Conservation (phyloP, 2,888 invertebrate genomes). For the Lissocephala sabroskyi region DNA sequence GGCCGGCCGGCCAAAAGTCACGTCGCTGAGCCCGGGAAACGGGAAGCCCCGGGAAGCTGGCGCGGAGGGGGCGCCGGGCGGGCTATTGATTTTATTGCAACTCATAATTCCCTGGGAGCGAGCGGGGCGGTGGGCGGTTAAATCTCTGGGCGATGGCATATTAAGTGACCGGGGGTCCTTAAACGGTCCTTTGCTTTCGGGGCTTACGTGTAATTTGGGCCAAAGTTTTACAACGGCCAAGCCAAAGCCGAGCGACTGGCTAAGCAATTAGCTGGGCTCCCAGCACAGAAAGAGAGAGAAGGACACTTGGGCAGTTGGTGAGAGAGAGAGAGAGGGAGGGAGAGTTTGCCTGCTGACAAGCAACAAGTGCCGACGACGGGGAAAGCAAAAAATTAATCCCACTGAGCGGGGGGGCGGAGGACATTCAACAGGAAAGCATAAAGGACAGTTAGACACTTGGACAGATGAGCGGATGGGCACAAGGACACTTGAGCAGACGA, state of each 20-base stretch:
- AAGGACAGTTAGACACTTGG: neutral
- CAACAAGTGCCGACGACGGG: slow-evolving; percentile 44
- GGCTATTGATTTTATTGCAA: slow-evolving; percentile 59
- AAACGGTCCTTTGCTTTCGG: too few relatives aligned
- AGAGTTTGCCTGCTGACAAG: slow-evolving; percentile 25
- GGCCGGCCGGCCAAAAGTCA: slow-evolving; percentile 1
- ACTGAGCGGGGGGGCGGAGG: too few relatives aligned
- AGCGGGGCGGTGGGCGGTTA: slow-evolving; percentile 16
- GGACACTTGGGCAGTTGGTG: too few relatives aligned
- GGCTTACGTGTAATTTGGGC: slow-evolving; percentile 51
- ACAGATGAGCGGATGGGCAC: neutral
- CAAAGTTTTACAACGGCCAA: neutral
- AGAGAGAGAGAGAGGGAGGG: too few relatives aligned
- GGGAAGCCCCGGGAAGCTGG: neutral
- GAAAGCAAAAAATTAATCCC: too few relatives aligned
- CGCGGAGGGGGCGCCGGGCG: neutral
- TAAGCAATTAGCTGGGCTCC: slow-evolving; percentile 59
- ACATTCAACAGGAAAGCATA: too few relatives aligned
- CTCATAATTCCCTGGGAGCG: slow-evolving; percentile 54
- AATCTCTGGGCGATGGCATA: slow-evolving; percentile 64
- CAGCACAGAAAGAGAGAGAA: too few relatives aligned
- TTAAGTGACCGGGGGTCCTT: slow-evolving; percentile 43
- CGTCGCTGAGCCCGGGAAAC: slow-evolving; percentile 2
- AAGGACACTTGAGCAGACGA: neutral
- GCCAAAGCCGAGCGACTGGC: slow-evolving; percentile 21